Base-by-base conservation (phyloP, 2,888 invertebrate species). In the Drosophila siamana region DNA sequence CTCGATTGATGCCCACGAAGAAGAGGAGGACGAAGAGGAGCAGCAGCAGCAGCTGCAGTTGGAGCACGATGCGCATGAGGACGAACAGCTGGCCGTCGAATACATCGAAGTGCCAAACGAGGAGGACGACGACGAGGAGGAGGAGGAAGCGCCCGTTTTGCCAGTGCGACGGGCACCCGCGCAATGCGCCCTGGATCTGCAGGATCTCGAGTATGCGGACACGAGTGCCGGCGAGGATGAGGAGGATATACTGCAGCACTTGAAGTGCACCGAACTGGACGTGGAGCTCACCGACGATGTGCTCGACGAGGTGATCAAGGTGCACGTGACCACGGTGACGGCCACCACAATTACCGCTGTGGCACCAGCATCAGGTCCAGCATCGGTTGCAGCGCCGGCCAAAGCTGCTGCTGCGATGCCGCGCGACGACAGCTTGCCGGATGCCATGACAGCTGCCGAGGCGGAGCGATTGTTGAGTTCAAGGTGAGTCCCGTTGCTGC, bases 401-500 rank as follows among this genome's bases (percentile, higher is more conserved):
- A 3, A 38, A 9, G n/a, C n/a, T n/a, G n/a, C n/a, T n/a, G n/a
- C n/a, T n/a, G n/a, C 62, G 24, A 74, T 70, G 47, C 86, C 78
- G 60, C 80, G 89, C 2, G 89, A 91, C 51, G 90, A 91, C 69
- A 91, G 92, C 76, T 92, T 93, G 78, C 93, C 93, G 33, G 94
- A 94, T 87, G 92, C 92, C 38, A 96, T 96, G 97, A 97, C 97
- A 77, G 95, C 97, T 56, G 96, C 96, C 89, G 97, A 97, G 92
- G 97, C 97, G 11, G 97, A 97, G 92, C 95, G 96, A 93, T 93
- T 97, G 90, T 94, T 97, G 88, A 97, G 97, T 92, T 95, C 96
- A 88, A 96, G 96, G 97, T 97, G 92, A 93, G 93, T 92, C 50
- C 61, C 8, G n/a, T n/a, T 7, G 13, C 38, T 15, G 30, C 22